Conservation (phyloP, 2,888 invertebrate genomes). For the Cantharis rufa region DNA sequence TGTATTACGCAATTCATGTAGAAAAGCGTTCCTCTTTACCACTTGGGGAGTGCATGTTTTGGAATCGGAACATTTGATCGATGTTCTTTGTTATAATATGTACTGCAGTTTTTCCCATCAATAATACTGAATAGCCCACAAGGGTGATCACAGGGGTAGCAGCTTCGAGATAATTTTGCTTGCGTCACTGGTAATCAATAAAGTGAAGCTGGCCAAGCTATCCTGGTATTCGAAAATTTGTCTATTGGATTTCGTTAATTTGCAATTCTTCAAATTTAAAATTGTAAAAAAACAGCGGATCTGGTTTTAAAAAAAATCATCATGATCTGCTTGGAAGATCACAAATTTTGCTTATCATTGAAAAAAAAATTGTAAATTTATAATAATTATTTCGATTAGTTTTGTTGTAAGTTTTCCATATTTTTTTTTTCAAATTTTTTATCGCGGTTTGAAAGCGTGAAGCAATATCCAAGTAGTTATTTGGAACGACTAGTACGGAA, state of each 20-base stretch:
- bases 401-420: not conserved
- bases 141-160: not conserved
- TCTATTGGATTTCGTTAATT: not conserved
- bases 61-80: not conserved
- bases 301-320: not conserved
- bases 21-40: not conserved
- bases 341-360: not conserved
- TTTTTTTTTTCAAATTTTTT: not conserved
- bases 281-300: not conserved
- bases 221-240: not conserved
- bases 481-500: not conserved
- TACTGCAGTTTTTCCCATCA: not conserved
- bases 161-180: not conserved
- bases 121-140: not conserved
- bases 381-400: not conserved
- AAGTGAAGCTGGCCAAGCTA: not conserved
- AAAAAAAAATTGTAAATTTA: not conserved
- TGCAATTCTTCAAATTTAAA: not conserved
- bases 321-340: not conserved
- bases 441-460: not conserved
- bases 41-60: not conserved
- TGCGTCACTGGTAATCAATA: not conserved
- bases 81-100: not conserved
- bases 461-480: not conserved
- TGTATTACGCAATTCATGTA: too few species aligned